Evolutionary conservation across 2,797 vertebrate genomes (phyloP), one percentile per base, ranked within the genome.

Genomic region (Pangasius djambal): DNA sequence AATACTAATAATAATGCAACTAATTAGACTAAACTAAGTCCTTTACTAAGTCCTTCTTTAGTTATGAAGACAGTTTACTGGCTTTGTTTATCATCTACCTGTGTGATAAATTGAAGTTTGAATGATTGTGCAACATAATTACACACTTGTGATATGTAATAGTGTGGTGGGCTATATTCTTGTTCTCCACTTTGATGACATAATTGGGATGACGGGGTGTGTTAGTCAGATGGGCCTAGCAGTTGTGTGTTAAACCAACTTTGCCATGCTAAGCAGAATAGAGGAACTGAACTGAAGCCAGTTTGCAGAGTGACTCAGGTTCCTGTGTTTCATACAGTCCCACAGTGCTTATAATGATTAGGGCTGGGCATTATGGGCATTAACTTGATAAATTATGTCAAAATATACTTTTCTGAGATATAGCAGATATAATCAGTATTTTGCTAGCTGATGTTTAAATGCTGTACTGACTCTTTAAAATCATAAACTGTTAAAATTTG

Each of bases 191-290:
- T 61, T 44, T 20, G 6, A 61, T 89, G 86, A 89, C 86, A 57
- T 89, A 72, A 87, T 31, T 31, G 22, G 10, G 57, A 40, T 22
- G 67, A n/a, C 18, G 5, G 72, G 70, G 72, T 79, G 86, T 85
- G 81, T 78, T 83, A 48, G 20, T n/a, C 86, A 72, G 81, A 77
- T 85, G 86, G 61, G n/a, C 3, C 9, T 57, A 82, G 55, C 63
- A 78, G 84, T 77, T 85, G 84, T 86, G 52, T 86, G 82, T 82
- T 77, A 87, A 70, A 70, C 28, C 44, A 75, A 65, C 18, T 83
- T 87, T 75, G 57, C 69, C 34, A 65, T 67, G 78, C 69, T 81
- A 69, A 72, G 44, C n/a, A 6, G 63, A 61, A 85, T 55, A 85
- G 28, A 40, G 34, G 34, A 79, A 59, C 72, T 52, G 7, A 74